Conservation (phyloP, 2,888 invertebrate genomes). For the Pristionchus entomophagus region DNA sequence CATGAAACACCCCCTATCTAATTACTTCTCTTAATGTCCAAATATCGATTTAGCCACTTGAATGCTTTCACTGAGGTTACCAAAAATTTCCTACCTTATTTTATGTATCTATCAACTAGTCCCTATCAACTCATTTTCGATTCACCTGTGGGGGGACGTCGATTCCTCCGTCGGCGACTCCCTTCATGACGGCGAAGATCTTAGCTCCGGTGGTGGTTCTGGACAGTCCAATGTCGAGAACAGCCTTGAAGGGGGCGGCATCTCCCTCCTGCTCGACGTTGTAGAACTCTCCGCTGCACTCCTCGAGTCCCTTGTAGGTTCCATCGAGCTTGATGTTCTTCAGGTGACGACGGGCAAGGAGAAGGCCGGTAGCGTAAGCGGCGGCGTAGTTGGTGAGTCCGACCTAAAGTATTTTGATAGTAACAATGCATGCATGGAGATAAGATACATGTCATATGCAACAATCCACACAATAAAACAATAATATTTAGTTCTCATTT, state of each 20-base stretch:
- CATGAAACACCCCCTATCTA: too few relatives aligned
- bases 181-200: slow-evolving; percentile 99
- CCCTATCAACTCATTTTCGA: too few relatives aligned
- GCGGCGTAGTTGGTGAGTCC: slow-evolving; percentile 99
- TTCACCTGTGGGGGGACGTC: slow-evolving; percentile 99
- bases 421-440: too few relatives aligned
- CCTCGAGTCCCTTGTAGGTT: slow-evolving; percentile 89
- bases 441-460: too few relatives aligned
- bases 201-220: slow-evolving; percentile 98
- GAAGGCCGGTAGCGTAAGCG: slow-evolving; percentile 96
- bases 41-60: too few relatives aligned
- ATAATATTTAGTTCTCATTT: not conserved
- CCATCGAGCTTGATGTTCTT: slow-evolving; percentile 92
- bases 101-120: too few relatives aligned
- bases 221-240: slow-evolving; percentile 94
- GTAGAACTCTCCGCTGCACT: slow-evolving; percentile 95
- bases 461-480: too few relatives aligned
- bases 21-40: too few relatives aligned
- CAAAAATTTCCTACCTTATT: too few relatives aligned
- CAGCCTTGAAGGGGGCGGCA: slow-evolving; percentile 83
- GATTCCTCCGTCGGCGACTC: slow-evolving; percentile 97
- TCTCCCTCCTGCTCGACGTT: slow-evolving; percentile 85
- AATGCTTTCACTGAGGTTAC: too few relatives aligned
- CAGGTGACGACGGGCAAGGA: slow-evolving; percentile 91
- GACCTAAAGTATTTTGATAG: slow-evolving; percentile 79